Evolutionary conservation across 2,888 invertebrate species (phyloP), one percentile per base, ranked within the genome.

Genomic region (Nematopogon swammerdamellus): DNA sequence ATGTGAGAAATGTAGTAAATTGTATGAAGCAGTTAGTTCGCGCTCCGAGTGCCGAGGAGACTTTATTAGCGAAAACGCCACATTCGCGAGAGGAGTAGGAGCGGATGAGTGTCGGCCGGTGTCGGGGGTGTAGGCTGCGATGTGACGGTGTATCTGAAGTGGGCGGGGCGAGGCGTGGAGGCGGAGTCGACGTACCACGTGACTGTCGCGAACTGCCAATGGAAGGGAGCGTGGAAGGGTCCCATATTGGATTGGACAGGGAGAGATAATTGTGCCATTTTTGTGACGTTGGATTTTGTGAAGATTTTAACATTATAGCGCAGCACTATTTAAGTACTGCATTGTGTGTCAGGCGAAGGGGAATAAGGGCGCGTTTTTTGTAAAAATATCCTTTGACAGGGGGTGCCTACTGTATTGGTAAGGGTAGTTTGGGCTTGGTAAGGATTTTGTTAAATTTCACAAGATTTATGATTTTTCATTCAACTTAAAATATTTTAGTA

Each of bases 101-200:
- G 63, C 65, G 61, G 60, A 59, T 62, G 63, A 61, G 67, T 61
- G 63, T 59, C 64, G 61, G 65, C 65, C n/a, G n/a, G n/a, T n/a
- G n/a, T n/a, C n/a, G n/a, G n/a, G n/a, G n/a, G n/a, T 36, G 60
- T 62, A 62, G 61, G 63, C 68, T 61, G 61, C 60, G 62, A 62
- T 59, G 63, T 61, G n/a, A n/a, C n/a, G n/a, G n/a, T n/a, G n/a
- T 69, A 66, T 67, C 63, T 60, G 62, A 62, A 61, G 65, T 68
- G 72, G 80, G 80, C 73, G 77, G 76, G 69, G 81, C 70, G 60
- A 63, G 62, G 62, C 59, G 64, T 70, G 72, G 64, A 69, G 76
- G 82, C 68, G 82, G 80, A 67, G 72, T 64, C 60, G 63, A 62
- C 64, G 70, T 59, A 48, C 51, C 49, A 44, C 44, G 52, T 29